Conservation (phyloP, 2,888 invertebrate genomes). For the Adineta ricciae region DNA sequence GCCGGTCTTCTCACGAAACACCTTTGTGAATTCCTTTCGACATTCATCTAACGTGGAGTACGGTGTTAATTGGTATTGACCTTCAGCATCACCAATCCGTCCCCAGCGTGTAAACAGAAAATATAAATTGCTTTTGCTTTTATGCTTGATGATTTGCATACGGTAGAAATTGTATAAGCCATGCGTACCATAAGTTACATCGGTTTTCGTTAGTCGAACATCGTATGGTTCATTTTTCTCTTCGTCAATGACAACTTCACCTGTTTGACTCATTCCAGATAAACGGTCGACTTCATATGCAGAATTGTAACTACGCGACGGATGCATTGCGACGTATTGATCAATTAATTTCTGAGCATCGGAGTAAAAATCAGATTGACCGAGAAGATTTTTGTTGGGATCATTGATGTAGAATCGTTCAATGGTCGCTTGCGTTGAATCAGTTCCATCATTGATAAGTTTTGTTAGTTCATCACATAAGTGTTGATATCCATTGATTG, state of each 20-base stretch:
- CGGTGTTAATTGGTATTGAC: conserved; percentile 47
- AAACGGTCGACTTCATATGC: conserved; percentile 24
- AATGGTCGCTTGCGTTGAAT: not conserved
- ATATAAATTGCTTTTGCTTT: conserved; percentile 44
- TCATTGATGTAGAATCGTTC: conserved; percentile 25
- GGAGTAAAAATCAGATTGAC: not conserved
- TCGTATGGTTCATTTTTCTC: conserved; percentile 38
- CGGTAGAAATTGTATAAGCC: conserved; percentile 52
- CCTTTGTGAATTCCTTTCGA: conserved; percentile 48
- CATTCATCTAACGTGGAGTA: conserved; percentile 43
- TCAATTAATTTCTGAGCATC: conserved; percentile 23
- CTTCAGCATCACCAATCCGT: conserved; percentile 43
- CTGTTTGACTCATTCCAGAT: conserved; percentile 24
- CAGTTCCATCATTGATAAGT: not conserved
- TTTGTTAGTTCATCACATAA: conserved; percentile 27
- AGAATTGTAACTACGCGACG: not conserved
- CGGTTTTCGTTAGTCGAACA: conserved; percentile 47
- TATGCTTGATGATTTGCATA: conserved; percentile 46
- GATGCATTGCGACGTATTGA: not conserved
- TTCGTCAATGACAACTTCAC: conserved; percentile 22
- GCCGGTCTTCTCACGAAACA: conserved; percentile 50
- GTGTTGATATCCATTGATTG: not conserved
- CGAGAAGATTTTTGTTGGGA: not conserved
- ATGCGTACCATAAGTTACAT: conserved; percentile 44
- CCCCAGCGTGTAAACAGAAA: conserved; percentile 52